A percentile compares a stretch with the other conserved stretches of the same genome.
These are phyloP conservation scores for Poeciliopsis prolifica DNA, from an alignment of 2,113 vertebrate species.

Conservation along the genomic window DNA sequence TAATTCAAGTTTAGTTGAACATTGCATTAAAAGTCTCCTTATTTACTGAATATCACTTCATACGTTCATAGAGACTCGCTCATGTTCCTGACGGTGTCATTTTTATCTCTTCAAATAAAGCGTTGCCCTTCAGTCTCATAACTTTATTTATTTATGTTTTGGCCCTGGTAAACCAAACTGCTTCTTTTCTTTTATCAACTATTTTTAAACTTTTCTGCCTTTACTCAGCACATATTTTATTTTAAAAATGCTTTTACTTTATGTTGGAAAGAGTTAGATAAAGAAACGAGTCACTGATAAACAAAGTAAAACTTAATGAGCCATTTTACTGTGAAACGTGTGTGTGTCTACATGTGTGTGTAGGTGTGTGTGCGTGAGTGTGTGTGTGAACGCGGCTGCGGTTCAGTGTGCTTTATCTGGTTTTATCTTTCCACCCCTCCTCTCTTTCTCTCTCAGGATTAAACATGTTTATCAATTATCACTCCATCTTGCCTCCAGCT, in stretches of 20 bases:
- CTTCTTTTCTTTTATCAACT: not conserved
- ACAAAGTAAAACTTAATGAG: constrained; percentile 17
- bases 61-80: no score
- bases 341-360: constrained; percentile 6
- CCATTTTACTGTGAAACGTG: constrained; percentile 17
- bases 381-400: not conserved
- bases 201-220: not conserved
- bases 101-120: no score
- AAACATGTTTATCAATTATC: constrained; percentile 86
- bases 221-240: not conserved
- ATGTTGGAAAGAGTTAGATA: not conserved
- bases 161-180: not conserved
- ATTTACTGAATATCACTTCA: no score
- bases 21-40: no score
- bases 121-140: no score
- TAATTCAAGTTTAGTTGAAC: no score
- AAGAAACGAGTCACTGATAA: not conserved
- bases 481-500: constrained; percentile 87
- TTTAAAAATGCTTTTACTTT: not conserved
- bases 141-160: no score
- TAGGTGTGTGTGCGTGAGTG: not conserved
- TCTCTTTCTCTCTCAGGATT: constrained; percentile 64
- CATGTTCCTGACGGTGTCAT: no score
- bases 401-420: constrained; percentile 29
- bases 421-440: constrained; percentile 56